phyloP scores from a whole-genome alignment of 1,140 invertebrate genomes.

The Riptortus pedestris region DNA sequence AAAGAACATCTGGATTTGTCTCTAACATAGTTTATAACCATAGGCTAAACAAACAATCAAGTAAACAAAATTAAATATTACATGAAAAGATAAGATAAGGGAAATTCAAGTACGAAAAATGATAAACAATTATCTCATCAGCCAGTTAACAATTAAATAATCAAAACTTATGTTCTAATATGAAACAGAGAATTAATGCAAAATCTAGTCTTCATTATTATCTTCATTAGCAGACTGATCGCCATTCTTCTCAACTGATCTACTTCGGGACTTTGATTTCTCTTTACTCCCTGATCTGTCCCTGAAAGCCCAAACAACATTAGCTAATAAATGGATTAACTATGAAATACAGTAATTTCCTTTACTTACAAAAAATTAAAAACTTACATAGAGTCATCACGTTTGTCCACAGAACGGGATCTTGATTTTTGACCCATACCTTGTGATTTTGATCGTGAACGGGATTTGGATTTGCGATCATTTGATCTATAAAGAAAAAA shows the following conservation, averaged over 20 bases:
- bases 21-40: constrained; percentile 5
- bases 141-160: neutral
- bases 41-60: neutral
- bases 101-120: neutral
- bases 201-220: constrained; percentile 16
- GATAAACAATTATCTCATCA: neutral
- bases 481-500: constrained; percentile 47
- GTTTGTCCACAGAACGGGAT: constrained; percentile 34
- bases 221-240: constrained; percentile 37
- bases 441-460: constrained; percentile 46
- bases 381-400: constrained; percentile 24
- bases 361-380: neutral
- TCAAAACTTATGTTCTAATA: neutral
- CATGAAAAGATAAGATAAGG: neutral
- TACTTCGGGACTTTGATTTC: constrained; percentile 45
- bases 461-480: constrained; percentile 44
- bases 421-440: constrained; percentile 49
- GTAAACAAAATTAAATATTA: neutral
- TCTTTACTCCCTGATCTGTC: constrained; percentile 43
- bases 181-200: neutral
- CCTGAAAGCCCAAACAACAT: constrained; percentile 34
- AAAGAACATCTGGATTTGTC: neutral
- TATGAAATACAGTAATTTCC: neutral
- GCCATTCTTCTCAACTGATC: constrained; percentile 44
- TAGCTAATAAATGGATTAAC: neutral